Conservation (phyloP, 2,888 invertebrate species). For the Microplitis manilae region DNA sequence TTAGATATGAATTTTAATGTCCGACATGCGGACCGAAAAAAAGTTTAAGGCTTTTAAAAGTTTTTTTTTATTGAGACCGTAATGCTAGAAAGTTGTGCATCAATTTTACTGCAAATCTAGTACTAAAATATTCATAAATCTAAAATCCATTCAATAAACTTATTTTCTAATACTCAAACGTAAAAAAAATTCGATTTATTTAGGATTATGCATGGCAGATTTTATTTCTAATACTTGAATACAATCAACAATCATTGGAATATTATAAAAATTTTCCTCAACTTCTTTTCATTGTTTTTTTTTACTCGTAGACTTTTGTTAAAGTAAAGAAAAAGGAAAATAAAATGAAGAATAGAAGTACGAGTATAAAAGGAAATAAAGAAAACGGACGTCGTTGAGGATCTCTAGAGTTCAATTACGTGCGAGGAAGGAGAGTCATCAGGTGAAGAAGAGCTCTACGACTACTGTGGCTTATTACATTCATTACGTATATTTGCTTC, state of each 20-base stretch:
- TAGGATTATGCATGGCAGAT: background rate
- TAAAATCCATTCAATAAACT: background rate
- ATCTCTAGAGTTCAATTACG: constrained; percentile 38
- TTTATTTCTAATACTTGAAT: background rate
- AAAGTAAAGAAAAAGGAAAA: background rate
- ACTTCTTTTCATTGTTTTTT: background rate
- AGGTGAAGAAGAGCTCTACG: background rate
- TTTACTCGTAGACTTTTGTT: background rate
- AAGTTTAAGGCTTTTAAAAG: background rate
- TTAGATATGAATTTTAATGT: background rate
- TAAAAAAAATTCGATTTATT: background rate
- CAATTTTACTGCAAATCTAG: background rate
- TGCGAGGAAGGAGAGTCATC: constrained; percentile 10
- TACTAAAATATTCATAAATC: background rate
- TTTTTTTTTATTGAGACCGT: background rate
- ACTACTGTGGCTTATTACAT: constrained; percentile 1
- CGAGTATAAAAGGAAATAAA: background rate
- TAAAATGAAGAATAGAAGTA: background rate
- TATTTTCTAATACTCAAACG: background rate
- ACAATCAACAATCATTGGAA: background rate
- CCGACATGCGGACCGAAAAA: background rate
- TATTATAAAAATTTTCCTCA: constrained; percentile 1
- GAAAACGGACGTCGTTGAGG: constrained; percentile 17
- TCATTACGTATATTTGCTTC: background rate
- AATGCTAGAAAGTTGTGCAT: background rate